Percentiles rank a stretch among this genome's conserved stretches.
Evolutionary conservation across 2,113 vertebrate genomes (phyloP).

Genomic region (Anser cygnoides): DNA sequence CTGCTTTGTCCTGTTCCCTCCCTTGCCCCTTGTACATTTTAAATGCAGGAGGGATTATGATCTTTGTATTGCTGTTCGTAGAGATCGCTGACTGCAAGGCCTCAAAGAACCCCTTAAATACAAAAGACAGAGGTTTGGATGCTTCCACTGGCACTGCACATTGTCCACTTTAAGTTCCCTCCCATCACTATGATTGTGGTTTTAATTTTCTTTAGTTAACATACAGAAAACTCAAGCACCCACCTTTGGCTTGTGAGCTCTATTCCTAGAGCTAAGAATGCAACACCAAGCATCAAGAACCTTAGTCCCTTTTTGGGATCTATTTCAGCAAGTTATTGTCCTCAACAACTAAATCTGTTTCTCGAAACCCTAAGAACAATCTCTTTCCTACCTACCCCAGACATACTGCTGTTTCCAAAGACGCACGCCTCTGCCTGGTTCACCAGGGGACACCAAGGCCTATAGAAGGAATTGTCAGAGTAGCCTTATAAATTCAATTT

Average conservation of each 20-base stretch:
- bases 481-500: not conserved
- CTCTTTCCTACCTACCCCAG: not conserved
- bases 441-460: not conserved
- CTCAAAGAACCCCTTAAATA: slow-evolving; percentile 20
- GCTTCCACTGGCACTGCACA: not conserved
- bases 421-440: not conserved
- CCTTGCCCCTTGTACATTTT: slow-evolving; percentile 6
- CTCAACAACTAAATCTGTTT: not conserved
- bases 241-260: not conserved
- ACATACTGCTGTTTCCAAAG: not conserved
- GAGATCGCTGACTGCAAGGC: slow-evolving; percentile 18
- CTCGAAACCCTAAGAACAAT: not conserved
- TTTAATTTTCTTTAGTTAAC: not conserved
- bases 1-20: slow-evolving; percentile 20
- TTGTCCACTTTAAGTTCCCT: not conserved
- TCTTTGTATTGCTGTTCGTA: slow-evolving; percentile 4
- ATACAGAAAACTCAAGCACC: not conserved
- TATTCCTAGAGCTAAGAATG: not conserved
- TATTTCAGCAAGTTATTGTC: not conserved
- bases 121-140: not conserved
- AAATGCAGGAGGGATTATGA: not conserved
- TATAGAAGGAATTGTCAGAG: not conserved
- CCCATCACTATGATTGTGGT: not conserved
- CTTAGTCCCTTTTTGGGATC: not conserved
- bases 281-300: not conserved